Evolutionary conservation across 2,797 vertebrate species (phyloP).

Genomic region (Lacerta bilineata): DNA sequence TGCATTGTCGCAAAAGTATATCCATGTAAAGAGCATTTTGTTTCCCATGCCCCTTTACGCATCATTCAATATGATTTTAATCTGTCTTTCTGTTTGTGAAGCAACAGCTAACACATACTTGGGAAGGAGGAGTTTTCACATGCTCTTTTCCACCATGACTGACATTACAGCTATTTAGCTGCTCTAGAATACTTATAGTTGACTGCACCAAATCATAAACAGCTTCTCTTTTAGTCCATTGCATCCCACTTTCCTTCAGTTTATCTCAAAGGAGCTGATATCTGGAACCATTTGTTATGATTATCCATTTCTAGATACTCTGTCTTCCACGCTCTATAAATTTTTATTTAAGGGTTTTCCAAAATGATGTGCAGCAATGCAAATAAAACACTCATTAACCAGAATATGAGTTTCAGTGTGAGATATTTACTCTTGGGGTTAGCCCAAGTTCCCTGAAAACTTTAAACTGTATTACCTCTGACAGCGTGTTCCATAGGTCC

Average conservation of each 20-base stretch:
- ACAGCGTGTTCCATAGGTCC: constrained; percentile 95
- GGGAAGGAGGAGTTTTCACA: no score
- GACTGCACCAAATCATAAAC: not conserved
- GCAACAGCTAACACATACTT: not conserved
- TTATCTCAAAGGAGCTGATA: not conserved
- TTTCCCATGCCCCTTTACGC: not conserved
- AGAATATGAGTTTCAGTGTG: constrained; percentile 27
- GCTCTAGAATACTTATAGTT: not conserved
- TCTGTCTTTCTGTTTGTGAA: not conserved
- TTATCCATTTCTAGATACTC: not conserved
- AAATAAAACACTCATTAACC: no score
- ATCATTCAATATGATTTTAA: not conserved
- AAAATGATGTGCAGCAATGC: no score
- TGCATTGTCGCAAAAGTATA: not conserved
- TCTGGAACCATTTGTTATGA: constrained; percentile 14
- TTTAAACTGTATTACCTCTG: constrained; percentile 86
- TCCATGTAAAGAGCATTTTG: not conserved
- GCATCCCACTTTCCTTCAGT: not conserved
- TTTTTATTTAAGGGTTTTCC: no score
- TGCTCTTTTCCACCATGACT: not conserved
- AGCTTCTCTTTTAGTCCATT: not conserved
- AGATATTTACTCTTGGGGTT: not conserved
- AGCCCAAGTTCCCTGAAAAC: constrained; percentile 40
- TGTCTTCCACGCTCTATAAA: not conserved
- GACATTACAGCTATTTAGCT: not conserved